Percentiles rank a stretch among this genome's conserved stretches.
Conservation (phyloP, 2,888 invertebrate species). For the Pandemis corylana region DNA sequence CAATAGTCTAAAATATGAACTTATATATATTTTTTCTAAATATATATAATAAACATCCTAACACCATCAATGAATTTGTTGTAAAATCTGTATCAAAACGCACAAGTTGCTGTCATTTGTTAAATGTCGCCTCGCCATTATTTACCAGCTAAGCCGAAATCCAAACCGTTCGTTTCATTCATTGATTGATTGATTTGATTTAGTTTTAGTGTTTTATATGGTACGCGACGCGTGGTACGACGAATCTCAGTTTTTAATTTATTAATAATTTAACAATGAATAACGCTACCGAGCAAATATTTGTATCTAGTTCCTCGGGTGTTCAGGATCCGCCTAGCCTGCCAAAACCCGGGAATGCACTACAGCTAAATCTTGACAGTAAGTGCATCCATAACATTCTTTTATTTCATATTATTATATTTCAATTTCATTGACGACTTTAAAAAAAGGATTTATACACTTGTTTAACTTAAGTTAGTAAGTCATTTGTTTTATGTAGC, state of each 20-base stretch:
- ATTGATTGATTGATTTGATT: background rate
- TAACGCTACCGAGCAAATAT: constrained; percentile 57
- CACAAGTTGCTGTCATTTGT: constrained; percentile 5
- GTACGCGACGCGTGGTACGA: background rate
- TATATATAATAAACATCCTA: too few species aligned
- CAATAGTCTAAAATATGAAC: too few species aligned
- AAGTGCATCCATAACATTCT: constrained; percentile 43
- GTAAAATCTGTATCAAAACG: constrained; percentile 10
- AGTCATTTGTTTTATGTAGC: too few species aligned
- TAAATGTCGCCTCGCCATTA: background rate
- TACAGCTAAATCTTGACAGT: constrained; percentile 56
- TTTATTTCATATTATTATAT: constrained; percentile 3
- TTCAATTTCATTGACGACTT: too few species aligned
- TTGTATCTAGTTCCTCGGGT: constrained; percentile 50
- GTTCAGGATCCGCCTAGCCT: constrained; percentile 43
- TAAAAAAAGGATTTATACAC: too few species aligned
- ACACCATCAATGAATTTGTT: too few species aligned
- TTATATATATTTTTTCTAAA: too few species aligned
- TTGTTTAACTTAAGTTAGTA: too few species aligned
- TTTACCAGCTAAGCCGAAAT: too few species aligned
- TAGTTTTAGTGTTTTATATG: background rate
- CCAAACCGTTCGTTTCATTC: too few species aligned
- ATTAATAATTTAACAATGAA: constrained; percentile 52
- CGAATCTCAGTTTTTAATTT: background rate
- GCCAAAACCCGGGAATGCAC: constrained; percentile 44